phyloP scores from a whole-genome alignment of 2,888 invertebrate species.

The Acleris emargana region DNA sequence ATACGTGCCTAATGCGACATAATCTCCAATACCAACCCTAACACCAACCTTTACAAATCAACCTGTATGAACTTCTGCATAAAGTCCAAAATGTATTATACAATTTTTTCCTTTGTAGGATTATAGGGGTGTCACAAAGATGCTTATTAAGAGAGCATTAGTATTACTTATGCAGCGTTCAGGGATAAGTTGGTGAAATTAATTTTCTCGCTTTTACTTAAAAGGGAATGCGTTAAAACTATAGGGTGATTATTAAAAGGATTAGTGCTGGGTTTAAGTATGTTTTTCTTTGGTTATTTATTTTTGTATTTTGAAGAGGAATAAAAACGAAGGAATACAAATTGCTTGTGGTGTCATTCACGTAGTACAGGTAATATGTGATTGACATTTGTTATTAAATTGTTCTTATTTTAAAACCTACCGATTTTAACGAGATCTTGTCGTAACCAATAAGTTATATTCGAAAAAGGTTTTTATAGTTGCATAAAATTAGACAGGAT shows the following conservation, averaged over 20 bases:
- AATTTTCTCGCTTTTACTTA: conserved; percentile 27
- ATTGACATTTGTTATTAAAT: no score
- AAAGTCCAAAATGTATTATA: conserved; percentile 28
- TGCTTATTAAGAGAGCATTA: conserved; percentile 31
- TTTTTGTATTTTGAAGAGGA: no score
- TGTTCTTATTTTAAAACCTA: no score
- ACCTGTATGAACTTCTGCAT: neutral
- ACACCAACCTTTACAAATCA: neutral
- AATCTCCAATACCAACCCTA: conserved; percentile 18
- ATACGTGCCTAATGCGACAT: conserved; percentile 4
- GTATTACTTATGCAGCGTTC: conserved; percentile 20
- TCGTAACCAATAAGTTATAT: no score
- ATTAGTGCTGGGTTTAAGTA: neutral
- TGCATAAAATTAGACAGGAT: no score
- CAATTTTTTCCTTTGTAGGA: conserved; percentile 24
- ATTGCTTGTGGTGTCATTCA: no score
- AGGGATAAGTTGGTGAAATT: conserved; percentile 26
- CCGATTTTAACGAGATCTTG: no score
- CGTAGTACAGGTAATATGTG: no score
- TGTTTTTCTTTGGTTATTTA: no score
- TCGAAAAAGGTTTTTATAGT: no score
- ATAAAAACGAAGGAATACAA: no score
- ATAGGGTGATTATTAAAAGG: conserved; percentile 33
- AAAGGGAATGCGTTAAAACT: conserved; percentile 31
- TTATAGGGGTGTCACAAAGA: conserved; percentile 28